Base-by-base conservation (phyloP, 2,113 vertebrate species). In the Dromiciops gliroides region DNA sequence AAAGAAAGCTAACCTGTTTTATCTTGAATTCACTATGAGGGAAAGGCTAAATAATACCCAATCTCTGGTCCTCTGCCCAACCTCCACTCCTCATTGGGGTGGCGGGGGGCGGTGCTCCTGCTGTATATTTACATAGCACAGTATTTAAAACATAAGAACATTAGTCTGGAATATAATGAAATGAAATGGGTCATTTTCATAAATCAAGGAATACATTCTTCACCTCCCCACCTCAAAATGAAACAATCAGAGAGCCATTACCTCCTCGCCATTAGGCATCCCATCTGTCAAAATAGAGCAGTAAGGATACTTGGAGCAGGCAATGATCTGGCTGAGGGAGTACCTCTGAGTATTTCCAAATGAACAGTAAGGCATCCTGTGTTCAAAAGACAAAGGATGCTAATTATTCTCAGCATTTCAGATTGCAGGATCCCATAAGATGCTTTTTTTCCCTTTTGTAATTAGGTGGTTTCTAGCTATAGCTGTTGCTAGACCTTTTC, bases 141-240 rank as follows among this genome's bases (percentile, higher is more conserved):
- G 89, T 22, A 5, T 28, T 11, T n/a, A 48, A 49, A 83, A 50
- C 48, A 60, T 2, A 75, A 2, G 67, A 83, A 11, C 0, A 1
- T 83, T 90, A 23, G 94, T 91, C 94, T 51, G 94, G 90, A 67
- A 89, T 89, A n/a, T 49, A 93, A 90, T 37, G 53, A 93, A 94
- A 95, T 83, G n/a, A 56, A 94, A 95, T 60, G 90, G 95, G 95
- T 95, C 93, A 50, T 97, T 97, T 94, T 92, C 31, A 23, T 50
- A 25, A 93, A 89, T 83, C 0, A 3, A 94, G 26, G 90, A 88
- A 8, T 93, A 90, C 3, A 93, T 88, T 92, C 93, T 60, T 88
- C 53, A 49, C 19, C 0, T 50, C n/a, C 90, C n/a, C 8, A 3
- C 90, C n/a, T 91, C 28, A 3, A 92, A 93, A 96, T 48, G 88